Evolutionary conservation across 2,113 vertebrate species (phyloP).

Genomic region (Cinclus cinclus): DNA sequence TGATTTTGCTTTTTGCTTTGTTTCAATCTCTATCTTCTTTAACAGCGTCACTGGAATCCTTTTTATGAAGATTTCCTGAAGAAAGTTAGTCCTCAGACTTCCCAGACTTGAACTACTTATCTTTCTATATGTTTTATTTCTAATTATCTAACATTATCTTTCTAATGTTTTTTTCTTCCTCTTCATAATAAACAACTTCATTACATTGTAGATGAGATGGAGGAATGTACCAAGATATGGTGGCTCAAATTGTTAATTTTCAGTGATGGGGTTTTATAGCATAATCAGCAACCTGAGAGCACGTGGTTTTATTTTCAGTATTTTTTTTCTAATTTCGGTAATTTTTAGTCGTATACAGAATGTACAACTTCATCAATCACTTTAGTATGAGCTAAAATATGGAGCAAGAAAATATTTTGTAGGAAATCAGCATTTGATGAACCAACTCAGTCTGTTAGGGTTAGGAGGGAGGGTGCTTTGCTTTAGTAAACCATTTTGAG

Average conservation of each 20-base stretch:
- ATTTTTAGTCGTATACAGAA: neutral
- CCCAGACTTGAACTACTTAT: neutral
- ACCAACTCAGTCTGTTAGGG: rapidly evolving
- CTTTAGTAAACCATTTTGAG: neutral
- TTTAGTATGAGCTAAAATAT: neutral
- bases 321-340: neutral
- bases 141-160: no score
- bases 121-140: neutral
- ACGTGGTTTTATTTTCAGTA: neutral
- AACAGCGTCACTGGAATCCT: neutral
- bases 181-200: neutral
- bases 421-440: neutral
- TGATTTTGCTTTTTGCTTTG: neutral
- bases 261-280: neutral
- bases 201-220: neutral
- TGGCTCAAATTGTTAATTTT: neutral
- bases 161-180: neutral
- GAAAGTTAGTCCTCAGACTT: neutral
- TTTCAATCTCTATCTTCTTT: neutral
- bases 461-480: neutral
- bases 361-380: neutral
- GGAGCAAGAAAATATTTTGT: neutral
- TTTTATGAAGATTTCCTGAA: neutral
- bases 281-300: neutral
- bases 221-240: neutral